Conservation (phyloP, 2,888 invertebrate genomes). For the Conus canariensis region DNA sequence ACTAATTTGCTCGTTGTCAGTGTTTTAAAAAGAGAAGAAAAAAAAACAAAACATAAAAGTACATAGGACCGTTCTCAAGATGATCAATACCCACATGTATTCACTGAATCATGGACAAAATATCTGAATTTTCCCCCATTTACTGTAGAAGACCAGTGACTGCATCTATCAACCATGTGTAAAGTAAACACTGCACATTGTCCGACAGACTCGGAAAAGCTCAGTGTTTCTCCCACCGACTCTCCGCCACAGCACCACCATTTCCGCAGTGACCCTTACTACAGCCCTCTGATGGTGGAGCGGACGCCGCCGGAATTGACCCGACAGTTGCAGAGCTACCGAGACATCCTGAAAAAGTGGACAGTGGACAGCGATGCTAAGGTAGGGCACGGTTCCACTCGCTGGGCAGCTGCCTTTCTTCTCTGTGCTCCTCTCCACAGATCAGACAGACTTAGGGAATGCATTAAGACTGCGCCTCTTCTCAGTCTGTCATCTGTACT, state of each 20-base stretch:
- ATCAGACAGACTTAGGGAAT: too few relatives aligned
- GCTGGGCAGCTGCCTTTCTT: too few relatives aligned
- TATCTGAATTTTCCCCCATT: too few relatives aligned
- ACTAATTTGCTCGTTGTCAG: too few relatives aligned
- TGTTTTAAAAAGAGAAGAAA: background rate
- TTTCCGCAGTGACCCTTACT: background rate
- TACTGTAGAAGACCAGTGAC: too few relatives aligned
- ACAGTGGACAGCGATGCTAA: constrained; percentile 15
- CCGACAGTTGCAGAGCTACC: constrained; percentile 26
- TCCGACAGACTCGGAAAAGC: background rate
- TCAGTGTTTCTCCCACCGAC: background rate
- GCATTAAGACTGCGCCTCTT: too few relatives aligned
- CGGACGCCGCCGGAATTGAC: constrained; percentile 12
- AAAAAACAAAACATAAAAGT: background rate
- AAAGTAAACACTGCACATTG: background rate
- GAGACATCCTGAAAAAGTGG: constrained; percentile 26
- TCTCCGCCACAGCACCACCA: constrained; percentile 7
- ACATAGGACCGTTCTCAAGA: background rate
- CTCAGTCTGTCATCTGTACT: too few relatives aligned
- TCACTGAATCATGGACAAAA: too few relatives aligned
- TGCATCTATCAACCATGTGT: too few relatives aligned
- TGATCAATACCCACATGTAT: too few relatives aligned
- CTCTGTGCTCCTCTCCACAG: too few relatives aligned
- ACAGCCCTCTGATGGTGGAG: constrained; percentile 7
- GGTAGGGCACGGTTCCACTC: background rate